phyloP scores from a whole-genome alignment of 2,113 vertebrate species.

The Gila orcuttii region DNA sequence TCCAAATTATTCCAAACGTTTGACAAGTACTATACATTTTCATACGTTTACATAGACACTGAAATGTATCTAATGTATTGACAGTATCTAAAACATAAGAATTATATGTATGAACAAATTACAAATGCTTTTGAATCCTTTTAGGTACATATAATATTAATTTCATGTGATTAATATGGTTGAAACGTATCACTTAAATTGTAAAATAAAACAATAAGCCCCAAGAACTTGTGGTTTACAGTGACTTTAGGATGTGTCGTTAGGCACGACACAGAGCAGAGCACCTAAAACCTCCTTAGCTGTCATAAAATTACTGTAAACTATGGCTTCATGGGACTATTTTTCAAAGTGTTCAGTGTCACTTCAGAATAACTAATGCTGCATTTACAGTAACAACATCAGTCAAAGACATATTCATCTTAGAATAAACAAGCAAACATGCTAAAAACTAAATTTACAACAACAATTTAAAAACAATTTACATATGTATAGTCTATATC shows the following conservation, averaged over 20 bases:
- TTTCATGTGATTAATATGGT: neutral
- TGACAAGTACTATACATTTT: too few species aligned
- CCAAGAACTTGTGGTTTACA: too few species aligned
- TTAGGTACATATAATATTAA: neutral
- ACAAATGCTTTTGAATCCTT: neutral
- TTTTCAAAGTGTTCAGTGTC: neutral
- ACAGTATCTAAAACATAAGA: neutral
- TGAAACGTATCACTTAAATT: neutral
- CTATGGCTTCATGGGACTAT: too few species aligned
- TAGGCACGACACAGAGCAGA: too few species aligned
- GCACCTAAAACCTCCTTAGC: too few species aligned
- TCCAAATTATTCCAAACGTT: too few species aligned
- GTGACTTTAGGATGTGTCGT: too few species aligned
- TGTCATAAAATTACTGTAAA: too few species aligned
- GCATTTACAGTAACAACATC: neutral
- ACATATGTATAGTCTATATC: neutral
- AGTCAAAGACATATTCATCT: slow-evolving; percentile 36
- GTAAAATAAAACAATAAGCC: too few species aligned
- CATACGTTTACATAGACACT: too few species aligned
- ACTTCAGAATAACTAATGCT: neutral
- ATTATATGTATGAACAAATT: neutral
- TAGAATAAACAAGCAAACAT: neutral
- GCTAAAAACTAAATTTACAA: neutral
- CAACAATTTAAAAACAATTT: neutral
- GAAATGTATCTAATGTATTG: neutral